A percentile compares a stretch with the other conserved stretches of the same genome.
Evolutionary conservation across 1,140 invertebrate genomes (phyloP).

Genomic region (Aphaenogaster rudis): DNA sequence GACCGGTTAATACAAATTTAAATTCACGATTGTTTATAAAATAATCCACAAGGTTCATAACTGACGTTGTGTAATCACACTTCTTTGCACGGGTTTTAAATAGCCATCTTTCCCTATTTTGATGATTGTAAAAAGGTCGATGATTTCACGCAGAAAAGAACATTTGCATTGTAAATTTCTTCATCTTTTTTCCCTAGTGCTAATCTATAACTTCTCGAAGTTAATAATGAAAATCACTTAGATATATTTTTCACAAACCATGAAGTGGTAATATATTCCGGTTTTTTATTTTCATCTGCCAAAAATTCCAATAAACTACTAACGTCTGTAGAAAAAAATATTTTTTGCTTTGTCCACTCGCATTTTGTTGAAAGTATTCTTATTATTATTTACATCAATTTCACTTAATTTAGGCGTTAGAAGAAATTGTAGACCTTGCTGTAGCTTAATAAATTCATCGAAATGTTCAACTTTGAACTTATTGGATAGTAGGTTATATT

Average conservation of each 20-base stretch:
- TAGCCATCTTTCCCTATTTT: neutral
- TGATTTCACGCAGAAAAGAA: neutral
- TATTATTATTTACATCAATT: neutral
- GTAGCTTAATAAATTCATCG: too few species aligned
- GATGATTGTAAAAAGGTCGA: neutral
- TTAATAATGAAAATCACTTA: neutral
- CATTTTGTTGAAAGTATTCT: neutral
- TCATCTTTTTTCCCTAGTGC: neutral
- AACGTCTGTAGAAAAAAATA: neutral
- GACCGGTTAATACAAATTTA: too few species aligned
- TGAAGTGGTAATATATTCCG: neutral
- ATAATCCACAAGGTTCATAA: too few species aligned
- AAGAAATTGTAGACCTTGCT: too few species aligned
- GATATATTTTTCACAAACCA: slow-evolving; percentile 3
- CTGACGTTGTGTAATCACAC: too few species aligned
- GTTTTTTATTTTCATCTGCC: neutral
- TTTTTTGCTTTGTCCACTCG: neutral
- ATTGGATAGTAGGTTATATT: too few species aligned
- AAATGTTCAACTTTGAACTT: too few species aligned
- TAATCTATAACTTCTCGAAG: neutral
- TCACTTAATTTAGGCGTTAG: too few species aligned
- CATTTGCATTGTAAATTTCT: neutral
- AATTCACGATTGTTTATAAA: too few species aligned
- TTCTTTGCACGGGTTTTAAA: too few species aligned
- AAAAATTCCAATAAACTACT: neutral